Evolutionary conservation across 1,140 invertebrate genomes (phyloP), one percentile per base, ranked within the genome.

Genomic region (Papilio dardanus): DNA sequence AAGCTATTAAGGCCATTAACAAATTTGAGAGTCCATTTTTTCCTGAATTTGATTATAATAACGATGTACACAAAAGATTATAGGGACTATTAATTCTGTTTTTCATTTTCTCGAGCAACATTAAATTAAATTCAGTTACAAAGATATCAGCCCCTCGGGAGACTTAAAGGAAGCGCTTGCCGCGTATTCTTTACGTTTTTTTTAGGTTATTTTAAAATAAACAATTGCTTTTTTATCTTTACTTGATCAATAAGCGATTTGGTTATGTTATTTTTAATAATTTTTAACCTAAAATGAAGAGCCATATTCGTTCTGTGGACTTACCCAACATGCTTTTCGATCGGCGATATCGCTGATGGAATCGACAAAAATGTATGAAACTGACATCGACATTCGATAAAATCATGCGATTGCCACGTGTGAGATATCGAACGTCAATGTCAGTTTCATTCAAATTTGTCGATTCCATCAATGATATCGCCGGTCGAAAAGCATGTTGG

Each of bases 81-180:
- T 30, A 62, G 24, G 21, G 54, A 28, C 54, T 62, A 62, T 62
- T 62, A 62, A 62, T 62, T 62, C 54, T 62, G 21, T 62, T 62
- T 62, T 62, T 62, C 54, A 62, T 62, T 62, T 62, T 62, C 54
- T 62, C 54, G 24, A 62, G 54, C 54, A 62, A 62, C 54, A 62
- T 62, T 62, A 62, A 62, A 62, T 62, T 62, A 62, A 62, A 62
- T 62, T 62, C 54, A 62, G 24, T 62, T 62, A 62, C 54, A 62
- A 62, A 62, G 54, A 62, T 62, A 62, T 62, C 21, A 62, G 24
- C 54, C 54, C 54, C 54, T 62, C 54, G 54, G 54, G 54, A 62
- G 54, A 62, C 54, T 62, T 62, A 28, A 62, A 62, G 54, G 54
- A 62, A 28, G 54, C 54, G 54, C 54, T 62, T 54, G 24, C 54